Evolutionary conservation across 53 echinoderm and acorn worm genomes (phyloP), one percentile per base, ranked within the genome.

Genomic region (Antedon mediterranea): DNA sequence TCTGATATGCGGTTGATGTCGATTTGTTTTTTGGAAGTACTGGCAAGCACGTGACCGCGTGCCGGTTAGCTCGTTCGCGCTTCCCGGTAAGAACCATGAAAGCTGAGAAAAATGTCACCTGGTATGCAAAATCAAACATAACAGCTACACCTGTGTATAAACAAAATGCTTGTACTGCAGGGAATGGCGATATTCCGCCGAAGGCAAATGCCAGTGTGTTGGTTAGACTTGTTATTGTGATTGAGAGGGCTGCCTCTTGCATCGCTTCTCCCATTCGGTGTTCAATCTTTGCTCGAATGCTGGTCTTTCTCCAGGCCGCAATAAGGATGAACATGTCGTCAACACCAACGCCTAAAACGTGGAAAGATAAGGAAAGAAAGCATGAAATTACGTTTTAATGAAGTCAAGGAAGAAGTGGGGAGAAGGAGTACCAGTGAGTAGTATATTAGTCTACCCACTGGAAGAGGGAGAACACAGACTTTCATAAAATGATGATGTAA

Each of bases 271-370:
- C 71, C 86, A 86, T 86, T 73, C 90, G 84, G 30, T 79, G 31
- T 73, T 78, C 75, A 41, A 86, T 78, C 32, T 84, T 34, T 28
- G 31, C 31, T 23, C 34, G 31, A 15, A 78, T 28, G 73, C 71
- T 77, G 31, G 90, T 90, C 33, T 44, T 29, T 71, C 90, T 75
- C 90, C 90, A 90, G 7, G 86, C 80, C 3, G 90, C 78, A 11
- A 90, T n/a, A 81, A 90, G 84, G 75, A 90, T 90, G 74, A 90
- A 90, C 86, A 86, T 86, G 79, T 86, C 86, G 33, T 90, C 90
- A 20, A 90, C 73, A 0, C 90, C 90, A 26, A 90, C 86, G 30
- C 90, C 90, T 90, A 73, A 11, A 37, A 37, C 4, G 11, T 37
- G 37, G 4, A 37, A 37, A 37, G n/a, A n/a, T n/a, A n/a, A n/a